Evolutionary conservation across 2,888 invertebrate genomes (phyloP).

Genomic region (Xiphydria camelus): DNA sequence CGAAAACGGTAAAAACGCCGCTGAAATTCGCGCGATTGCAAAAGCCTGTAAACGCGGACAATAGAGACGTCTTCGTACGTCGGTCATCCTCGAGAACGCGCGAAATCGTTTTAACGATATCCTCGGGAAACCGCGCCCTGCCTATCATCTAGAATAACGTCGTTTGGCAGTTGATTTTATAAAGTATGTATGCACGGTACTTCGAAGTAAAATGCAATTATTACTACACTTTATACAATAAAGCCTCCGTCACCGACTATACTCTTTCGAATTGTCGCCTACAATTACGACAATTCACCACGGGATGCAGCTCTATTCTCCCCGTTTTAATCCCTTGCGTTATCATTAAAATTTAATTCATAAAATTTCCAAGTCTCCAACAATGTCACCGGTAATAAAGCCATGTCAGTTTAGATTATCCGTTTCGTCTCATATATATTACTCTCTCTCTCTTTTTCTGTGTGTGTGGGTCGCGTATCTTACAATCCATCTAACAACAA

Average conservation of each 20-base stretch:
- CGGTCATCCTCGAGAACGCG: neutral
- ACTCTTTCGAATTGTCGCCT: neutral
- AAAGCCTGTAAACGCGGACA: too few relatives aligned
- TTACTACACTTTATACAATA: slow-evolving; percentile 31
- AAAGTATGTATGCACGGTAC: slow-evolving; percentile 14
- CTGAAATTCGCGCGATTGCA: too few relatives aligned
- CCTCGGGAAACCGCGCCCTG: too few relatives aligned
- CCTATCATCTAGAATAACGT: too few relatives aligned
- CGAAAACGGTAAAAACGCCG: too few relatives aligned
- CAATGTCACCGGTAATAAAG: slow-evolving; percentile 31
- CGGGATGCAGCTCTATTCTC: too few relatives aligned
- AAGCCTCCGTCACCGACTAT: slow-evolving; percentile 13
- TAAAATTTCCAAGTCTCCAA: slow-evolving; percentile 47
- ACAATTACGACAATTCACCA: too few relatives aligned
- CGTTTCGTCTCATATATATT: slow-evolving; percentile 36
- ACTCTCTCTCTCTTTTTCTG: slow-evolving; percentile 35
- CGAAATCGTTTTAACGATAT: neutral
- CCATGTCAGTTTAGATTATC: slow-evolving; percentile 27
- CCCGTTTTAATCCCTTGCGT: slow-evolving; percentile 9
- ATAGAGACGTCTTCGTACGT: too few relatives aligned
- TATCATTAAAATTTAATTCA: slow-evolving; percentile 20
- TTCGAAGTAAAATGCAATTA: neutral
- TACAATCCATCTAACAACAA: slow-evolving; percentile 42
- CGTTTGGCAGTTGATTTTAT: slow-evolving; percentile 31
- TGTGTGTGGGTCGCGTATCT: too few relatives aligned